These are phyloP conservation scores for Sebastes variabilis DNA, from an alignment of 2,797 vertebrate species.

Conservation along the genomic window DNA sequence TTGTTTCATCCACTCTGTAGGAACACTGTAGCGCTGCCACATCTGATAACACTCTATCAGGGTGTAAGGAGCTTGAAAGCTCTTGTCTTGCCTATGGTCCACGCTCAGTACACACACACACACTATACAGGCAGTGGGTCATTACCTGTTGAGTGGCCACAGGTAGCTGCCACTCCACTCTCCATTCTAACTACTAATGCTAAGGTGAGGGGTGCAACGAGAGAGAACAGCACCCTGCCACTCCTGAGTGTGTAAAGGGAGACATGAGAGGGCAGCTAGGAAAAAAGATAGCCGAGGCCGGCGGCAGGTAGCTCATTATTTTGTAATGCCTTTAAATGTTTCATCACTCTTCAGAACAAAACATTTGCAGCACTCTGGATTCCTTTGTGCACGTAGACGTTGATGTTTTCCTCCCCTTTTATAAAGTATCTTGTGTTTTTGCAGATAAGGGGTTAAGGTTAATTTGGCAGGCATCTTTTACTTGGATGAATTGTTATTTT, in stretches of 20 bases:
- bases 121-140: neutral
- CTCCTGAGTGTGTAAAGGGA: neutral
- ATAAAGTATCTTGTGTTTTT: neutral
- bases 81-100: neutral
- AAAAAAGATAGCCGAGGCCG: neutral
- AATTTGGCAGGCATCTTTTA: neutral
- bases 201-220: slow-evolving; percentile 15
- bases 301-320: slow-evolving; percentile 12
- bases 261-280: neutral
- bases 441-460: neutral
- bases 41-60: neutral
- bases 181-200: neutral
- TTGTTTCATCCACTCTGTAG: neutral
- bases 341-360: neutral
- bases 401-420: neutral
- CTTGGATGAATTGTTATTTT: neutral
- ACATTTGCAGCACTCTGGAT: neutral
- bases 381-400: neutral
- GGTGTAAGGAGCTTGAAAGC: neutral
- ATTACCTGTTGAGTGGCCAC: slow-evolving; percentile 30
- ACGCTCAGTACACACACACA: neutral
- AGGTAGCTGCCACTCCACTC: slow-evolving; percentile 16
- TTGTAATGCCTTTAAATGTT: slow-evolving; percentile 3
- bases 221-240: slow-evolving; percentile 22
- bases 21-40: neutral